Evolutionary conservation across 2,797 vertebrate genomes (phyloP).

Genomic region (Catharus ustulatus): DNA sequence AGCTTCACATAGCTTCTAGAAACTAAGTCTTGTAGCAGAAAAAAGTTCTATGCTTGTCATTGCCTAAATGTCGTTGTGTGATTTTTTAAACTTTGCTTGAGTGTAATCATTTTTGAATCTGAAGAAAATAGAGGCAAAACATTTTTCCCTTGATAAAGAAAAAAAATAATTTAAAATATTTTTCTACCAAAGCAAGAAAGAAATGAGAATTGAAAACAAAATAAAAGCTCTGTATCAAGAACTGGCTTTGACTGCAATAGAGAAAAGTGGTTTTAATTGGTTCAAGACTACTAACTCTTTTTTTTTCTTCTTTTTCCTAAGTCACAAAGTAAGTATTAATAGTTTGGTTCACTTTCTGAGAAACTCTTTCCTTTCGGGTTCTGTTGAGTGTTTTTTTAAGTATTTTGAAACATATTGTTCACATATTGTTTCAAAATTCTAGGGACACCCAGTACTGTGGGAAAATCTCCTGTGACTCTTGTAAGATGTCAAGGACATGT

Average conservation of each 20-base stretch:
- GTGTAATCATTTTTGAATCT: not conserved
- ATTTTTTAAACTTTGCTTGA: not conserved
- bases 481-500: not conserved
- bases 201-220: constrained; percentile 25
- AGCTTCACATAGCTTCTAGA: not conserved
- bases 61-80: not conserved
- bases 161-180: not conserved
- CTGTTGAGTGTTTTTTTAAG: not conserved
- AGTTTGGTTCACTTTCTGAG: not conserved
- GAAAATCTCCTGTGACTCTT: not conserved
- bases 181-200: constrained; percentile 14
- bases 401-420: not conserved
- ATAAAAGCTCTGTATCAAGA: not conserved
- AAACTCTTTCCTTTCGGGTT: not conserved
- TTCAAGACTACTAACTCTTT: not conserved
- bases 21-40: not conserved
- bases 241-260: not conserved
- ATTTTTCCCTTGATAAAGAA: not conserved
- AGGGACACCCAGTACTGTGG: not conserved
- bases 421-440: not conserved
- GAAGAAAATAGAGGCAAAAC: not conserved
- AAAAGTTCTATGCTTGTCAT: not conserved
- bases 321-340: not conserved
- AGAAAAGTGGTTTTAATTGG: constrained; percentile 31
- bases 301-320: not conserved